Base-by-base conservation (phyloP, 2,113 vertebrate species). In the Rhegmatorhina hoffmannsi region DNA sequence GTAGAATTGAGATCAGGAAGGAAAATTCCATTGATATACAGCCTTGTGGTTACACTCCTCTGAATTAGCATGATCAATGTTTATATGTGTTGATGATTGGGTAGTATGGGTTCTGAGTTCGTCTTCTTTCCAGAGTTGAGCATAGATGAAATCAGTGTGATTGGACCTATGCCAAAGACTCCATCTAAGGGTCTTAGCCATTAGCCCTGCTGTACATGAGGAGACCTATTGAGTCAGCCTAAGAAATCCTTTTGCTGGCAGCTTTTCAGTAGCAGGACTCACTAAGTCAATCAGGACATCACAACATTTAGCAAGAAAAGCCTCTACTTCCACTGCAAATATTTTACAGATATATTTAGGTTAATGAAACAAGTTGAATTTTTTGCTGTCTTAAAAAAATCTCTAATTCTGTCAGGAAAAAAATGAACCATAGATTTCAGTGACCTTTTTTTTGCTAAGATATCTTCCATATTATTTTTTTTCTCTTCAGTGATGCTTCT, bases 161-260 rank as follows among this genome's bases (percentile, higher is more conserved):
- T 9, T 95, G 93, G 77, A 84, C 28, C n/a, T 21, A 12, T 81
- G 86, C 90, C 94, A 96, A 84, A 62, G 53, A 66, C 58, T 84
- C 69, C 80, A 87, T 96, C 88, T 93, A 49, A 87, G 93, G 80
- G 95, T 90, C 88, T 92, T 86, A 80, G 72, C 72, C 60, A 19
- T 92, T 89, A 92, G 88, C 46, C 44, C 2, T 2, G 29, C 69
- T 82, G n/a, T 47, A 38, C 16, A 19, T 0, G 6, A 66, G 64
- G 44, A 85, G 82, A 80, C 62, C 34, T 86, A 66, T 44, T 75
- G 86, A 60, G 53, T 72, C 1, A 6, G 89, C 79, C 47, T 86
- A 73, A 87, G 90, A 95, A 94, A 62, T 77, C 74, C 72, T 70
- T 94, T 53, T 75, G 33, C 47, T 49, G 34, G 21, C 74, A 52